Base-by-base conservation (phyloP, 1,140 invertebrate genomes). In the Drosophila persimilis region DNA sequence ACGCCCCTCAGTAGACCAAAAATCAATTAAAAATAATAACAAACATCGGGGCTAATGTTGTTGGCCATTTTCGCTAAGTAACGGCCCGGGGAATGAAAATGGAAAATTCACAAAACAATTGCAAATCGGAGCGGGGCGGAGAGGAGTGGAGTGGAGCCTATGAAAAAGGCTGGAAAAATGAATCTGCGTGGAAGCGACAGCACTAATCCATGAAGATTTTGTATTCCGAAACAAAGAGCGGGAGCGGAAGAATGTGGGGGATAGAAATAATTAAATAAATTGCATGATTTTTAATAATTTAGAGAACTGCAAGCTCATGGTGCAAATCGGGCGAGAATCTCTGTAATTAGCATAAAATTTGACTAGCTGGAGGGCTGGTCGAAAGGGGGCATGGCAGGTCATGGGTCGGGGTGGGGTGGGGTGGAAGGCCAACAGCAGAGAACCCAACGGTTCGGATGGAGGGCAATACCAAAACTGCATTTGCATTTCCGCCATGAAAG, bases 21-120 rank as follows among this genome's bases (percentile, higher is more conserved):
- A 80, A 72, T 52, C 73, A 81, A 85, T 80, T 86, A 77, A 75
- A 81, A 85, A 80, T 85, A 85, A 86, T 73, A 85, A 80, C 69
- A 80, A 58, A 55, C 70, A 74, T 52, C 52, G 39, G n/a, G 41
- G 54, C 67, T 64, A 81, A 81, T 80, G 66, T 46, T 67, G 26
- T 48, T 55, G 54, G 54, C 46, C 67, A 60, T 77, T 80, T 81
- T 45, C 57, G 54, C 58, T 66, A 66, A 75, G 60, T 75, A 80
- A 84, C 60, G 60, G 31, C 11, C 47, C 11, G 57, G 50, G 45
- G 55, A 62, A 71, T 73, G 44, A 13, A 60, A 62, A 47, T 54
- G 39, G 35, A 8, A 11, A 13, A 11, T 8, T 11, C 24, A 26
- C 17, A 17, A 20, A 29, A 39, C 29, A 52, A 52, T 39, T 35